Evolutionary conservation across 2,888 invertebrate species (phyloP).

Genomic region (Tortricodes alternella): DNA sequence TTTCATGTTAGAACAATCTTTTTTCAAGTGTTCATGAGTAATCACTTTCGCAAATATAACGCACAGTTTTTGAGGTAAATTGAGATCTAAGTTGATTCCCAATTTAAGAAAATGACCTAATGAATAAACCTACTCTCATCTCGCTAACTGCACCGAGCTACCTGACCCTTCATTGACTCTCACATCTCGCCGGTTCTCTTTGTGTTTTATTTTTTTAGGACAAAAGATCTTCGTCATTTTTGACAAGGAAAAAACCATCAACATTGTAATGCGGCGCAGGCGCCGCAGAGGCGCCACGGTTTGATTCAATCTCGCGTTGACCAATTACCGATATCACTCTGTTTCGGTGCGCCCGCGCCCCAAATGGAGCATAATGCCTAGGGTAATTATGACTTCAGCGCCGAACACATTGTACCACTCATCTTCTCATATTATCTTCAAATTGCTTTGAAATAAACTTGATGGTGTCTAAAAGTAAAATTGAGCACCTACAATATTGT

Average conservation of each 20-base stretch:
- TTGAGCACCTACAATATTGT: not conserved
- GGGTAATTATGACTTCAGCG: conserved; percentile 78
- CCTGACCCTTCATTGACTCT: conserved; percentile 73
- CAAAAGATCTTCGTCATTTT: conserved; percentile 81
- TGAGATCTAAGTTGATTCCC: conserved; percentile 14
- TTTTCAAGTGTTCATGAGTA: no score
- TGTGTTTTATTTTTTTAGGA: conserved; percentile 76
- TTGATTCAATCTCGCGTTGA: conserved; percentile 76
- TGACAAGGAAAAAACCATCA: conserved; percentile 83
- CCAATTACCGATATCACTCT: conserved; percentile 81
- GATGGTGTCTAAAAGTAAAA: conserved; percentile 12
- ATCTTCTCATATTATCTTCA: conserved; percentile 62
- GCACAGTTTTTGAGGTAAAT: conserved; percentile 1
- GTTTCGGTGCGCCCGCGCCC: conserved; percentile 61
- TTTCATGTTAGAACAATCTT: no score
- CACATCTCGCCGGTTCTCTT: conserved; percentile 70
- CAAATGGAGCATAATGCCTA: conserved; percentile 81
- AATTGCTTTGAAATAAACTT: conserved; percentile 59
- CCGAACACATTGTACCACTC: conserved; percentile 57
- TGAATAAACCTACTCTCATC: conserved; percentile 34
- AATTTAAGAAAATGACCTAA: conserved; percentile 31
- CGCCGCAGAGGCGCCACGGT: conserved; percentile 73
- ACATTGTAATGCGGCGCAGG: conserved; percentile 75
- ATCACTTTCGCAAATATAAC: no score
- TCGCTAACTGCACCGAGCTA: conserved; percentile 46